Evolutionary conservation across 2,113 vertebrate genomes (phyloP).

Genomic region (Heterochromis multidens): DNA sequence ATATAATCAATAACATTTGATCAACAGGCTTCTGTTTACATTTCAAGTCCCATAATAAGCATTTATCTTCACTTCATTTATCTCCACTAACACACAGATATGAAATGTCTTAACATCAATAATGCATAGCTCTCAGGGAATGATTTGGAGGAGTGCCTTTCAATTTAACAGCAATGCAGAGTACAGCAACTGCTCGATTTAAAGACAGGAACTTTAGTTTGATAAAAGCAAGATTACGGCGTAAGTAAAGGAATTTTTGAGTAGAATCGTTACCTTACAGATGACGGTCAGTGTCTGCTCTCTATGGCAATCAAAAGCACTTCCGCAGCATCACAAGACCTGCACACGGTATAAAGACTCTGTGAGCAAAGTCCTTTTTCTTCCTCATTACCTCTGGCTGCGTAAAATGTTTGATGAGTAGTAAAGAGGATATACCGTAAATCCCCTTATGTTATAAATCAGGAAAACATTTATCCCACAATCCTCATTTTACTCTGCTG

Average conservation of each 20-base stretch:
- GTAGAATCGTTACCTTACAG: conserved; percentile 42
- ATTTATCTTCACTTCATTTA: not conserved
- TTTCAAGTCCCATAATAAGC: not conserved
- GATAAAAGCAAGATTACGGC: not conserved
- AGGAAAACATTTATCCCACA: not conserved
- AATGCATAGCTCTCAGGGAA: not conserved
- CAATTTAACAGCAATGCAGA: not conserved
- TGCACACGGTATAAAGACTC: not conserved
- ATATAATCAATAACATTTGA: not conserved
- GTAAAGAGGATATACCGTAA: not conserved
- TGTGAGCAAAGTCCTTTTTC: conserved; percentile 72
- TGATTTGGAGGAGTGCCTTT: not conserved
- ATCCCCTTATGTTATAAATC: not conserved
- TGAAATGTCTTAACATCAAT: not conserved
- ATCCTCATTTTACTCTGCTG: not conserved
- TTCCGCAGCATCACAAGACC: conserved; percentile 63
- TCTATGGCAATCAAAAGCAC: not conserved
- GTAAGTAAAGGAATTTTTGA: not conserved
- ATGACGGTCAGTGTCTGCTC: conserved; percentile 17
- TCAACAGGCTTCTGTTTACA: not conserved
- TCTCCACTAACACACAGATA: not conserved
- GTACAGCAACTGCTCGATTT: not conserved
- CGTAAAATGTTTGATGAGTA: not conserved
- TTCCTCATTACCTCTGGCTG: conserved; percentile 53
- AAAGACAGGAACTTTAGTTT: not conserved